These are phyloP conservation scores for Trachymyrmex cornetzi DNA, from an alignment of 1,140 invertebrate genomes.

Conservation along the genomic window DNA sequence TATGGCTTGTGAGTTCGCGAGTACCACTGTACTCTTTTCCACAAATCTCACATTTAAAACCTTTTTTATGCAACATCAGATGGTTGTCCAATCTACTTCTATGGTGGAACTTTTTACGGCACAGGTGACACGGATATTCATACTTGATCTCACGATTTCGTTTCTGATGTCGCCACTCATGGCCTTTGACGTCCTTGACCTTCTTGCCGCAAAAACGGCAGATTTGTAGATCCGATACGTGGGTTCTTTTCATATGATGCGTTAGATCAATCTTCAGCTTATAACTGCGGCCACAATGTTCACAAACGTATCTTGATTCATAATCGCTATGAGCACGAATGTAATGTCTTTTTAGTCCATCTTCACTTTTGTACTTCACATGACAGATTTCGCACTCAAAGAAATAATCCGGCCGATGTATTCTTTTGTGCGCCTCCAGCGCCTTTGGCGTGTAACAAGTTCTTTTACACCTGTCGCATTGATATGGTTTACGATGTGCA, in stretches of 20 bases:
- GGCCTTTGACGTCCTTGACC: conserved; percentile 77
- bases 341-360: conserved; percentile 86
- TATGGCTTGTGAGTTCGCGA: conserved; percentile 87
- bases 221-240: conserved; percentile 52
- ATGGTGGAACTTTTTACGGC: conserved; percentile 85
- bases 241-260: conserved; percentile 72
- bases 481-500: conserved; percentile 85
- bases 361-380: conserved; percentile 84
- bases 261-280: conserved; percentile 73
- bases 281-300: conserved; percentile 77
- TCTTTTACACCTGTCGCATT: conserved; percentile 83
- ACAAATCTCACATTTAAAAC: conserved; percentile 77
- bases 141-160: conserved; percentile 67
- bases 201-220: conserved; percentile 73
- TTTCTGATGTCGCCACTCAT: conserved; percentile 80
- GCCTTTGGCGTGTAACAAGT: conserved; percentile 66
- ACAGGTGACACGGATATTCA: conserved; percentile 84
- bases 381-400: conserved; percentile 81
- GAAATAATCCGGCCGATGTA: conserved; percentile 67
- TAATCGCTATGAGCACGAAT: conserved; percentile 79
- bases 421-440: conserved; percentile 69
- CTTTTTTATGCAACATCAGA: conserved; percentile 84
- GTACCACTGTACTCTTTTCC: conserved; percentile 77
- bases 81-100: conserved; percentile 84
- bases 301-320: conserved; percentile 75